Percentiles rank a stretch among this genome's conserved stretches.
These are phyloP conservation scores for Megalops cyprinoides DNA, from an alignment of 2,797 vertebrate species.

Conservation along the genomic window DNA sequence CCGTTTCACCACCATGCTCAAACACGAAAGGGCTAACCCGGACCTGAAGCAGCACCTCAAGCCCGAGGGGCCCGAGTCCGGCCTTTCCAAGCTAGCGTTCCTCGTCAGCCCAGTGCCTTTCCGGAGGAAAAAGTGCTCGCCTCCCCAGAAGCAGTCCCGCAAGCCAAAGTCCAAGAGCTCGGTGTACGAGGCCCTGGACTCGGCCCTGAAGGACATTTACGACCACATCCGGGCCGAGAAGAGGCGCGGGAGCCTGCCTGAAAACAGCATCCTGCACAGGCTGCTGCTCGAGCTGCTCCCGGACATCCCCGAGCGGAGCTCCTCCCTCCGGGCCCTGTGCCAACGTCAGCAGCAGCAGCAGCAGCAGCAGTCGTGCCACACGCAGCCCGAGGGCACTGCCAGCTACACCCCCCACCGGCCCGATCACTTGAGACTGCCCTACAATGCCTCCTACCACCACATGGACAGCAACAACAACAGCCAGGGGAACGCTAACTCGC, in stretches of 20 bases:
- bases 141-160: constrained; percentile 71
- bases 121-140: constrained; percentile 77
- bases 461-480: constrained; percentile 81
- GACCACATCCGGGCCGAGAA: constrained; percentile 85
- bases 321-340: constrained; percentile 72
- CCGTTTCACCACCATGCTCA: constrained; percentile 94
- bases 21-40: constrained; percentile 89
- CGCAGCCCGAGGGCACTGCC: constrained; percentile 71
- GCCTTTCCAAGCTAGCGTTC: constrained; percentile 83
- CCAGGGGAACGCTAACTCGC: constrained; percentile 78
- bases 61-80: constrained; percentile 73
- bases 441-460: constrained; percentile 87
- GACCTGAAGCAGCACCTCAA: constrained; percentile 73
- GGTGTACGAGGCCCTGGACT: constrained; percentile 82
- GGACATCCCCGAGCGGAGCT: constrained; percentile 82
- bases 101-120: constrained; percentile 89
- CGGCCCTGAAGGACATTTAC: constrained; percentile 84
- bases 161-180: constrained; percentile 75
- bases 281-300: constrained; percentile 84
- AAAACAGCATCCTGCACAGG: constrained; percentile 74
- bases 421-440: constrained; percentile 76
- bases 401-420: constrained; percentile 68
- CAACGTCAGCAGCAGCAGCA: constrained; percentile 35
- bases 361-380: constrained; percentile 33
- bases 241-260: constrained; percentile 53